Evolutionary conservation across 2,797 vertebrate genomes (phyloP).

Genomic region (Coluber constrictor): DNA sequence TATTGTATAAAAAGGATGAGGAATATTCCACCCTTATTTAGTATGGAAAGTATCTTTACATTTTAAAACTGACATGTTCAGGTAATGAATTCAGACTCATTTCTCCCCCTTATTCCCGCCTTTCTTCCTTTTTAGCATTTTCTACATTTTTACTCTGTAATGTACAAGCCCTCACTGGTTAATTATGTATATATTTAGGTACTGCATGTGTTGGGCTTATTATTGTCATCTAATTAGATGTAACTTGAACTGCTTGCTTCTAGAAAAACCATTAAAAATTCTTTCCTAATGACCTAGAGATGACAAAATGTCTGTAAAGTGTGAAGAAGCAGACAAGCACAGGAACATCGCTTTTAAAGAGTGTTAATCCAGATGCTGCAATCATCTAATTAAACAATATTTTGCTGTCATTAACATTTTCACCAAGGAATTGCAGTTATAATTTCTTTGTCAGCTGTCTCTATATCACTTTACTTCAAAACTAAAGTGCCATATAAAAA

Average conservation of each 20-base stretch:
- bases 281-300: slow-evolving; percentile 95
- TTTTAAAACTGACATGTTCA: slow-evolving; percentile 51
- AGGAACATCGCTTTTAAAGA: slow-evolving; percentile 79
- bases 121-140: slow-evolving; percentile 71
- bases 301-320: slow-evolving; percentile 97
- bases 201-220: slow-evolving; percentile 88
- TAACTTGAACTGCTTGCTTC: slow-evolving; percentile 91
- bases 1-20: slow-evolving; percentile 31
- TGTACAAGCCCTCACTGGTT: slow-evolving; percentile 86
- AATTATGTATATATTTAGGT: slow-evolving; percentile 99
- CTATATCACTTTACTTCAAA: slow-evolving; percentile 77
- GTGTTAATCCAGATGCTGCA: slow-evolving; percentile 88
- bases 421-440: slow-evolving; percentile 84
- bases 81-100: slow-evolving; percentile 69
- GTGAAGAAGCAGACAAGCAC: slow-evolving; percentile 86
- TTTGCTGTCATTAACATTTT: slow-evolving; percentile 97
- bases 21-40: slow-evolving; percentile 48
- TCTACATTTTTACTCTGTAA: slow-evolving; percentile 79
- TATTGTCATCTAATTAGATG: slow-evolving; percentile 99
- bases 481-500: slow-evolving; percentile 76
- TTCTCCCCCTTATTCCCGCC: slow-evolving; percentile 45
- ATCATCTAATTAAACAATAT: slow-evolving; percentile 99
- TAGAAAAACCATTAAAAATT: slow-evolving; percentile 95
- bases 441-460: slow-evolving; percentile 84
- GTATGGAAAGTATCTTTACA: slow-evolving; percentile 19